Evolutionary conservation across 2,113 vertebrate genomes (phyloP), one percentile per base, ranked within the genome.

Genomic region (Carassius carassius): DNA sequence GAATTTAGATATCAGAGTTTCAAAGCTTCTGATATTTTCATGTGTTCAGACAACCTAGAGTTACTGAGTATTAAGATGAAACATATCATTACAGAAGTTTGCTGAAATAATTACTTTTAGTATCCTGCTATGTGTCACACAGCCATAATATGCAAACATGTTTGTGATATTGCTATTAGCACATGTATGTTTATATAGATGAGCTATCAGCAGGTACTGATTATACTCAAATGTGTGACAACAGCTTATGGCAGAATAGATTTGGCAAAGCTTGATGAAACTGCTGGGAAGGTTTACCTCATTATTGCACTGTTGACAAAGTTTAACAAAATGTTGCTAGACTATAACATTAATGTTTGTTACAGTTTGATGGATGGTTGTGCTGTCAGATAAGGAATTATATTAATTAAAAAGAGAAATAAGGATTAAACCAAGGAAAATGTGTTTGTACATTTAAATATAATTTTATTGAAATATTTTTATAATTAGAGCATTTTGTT

Each of bases 121-220:
- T 23, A 25, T 75, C 23, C 8, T 75, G 14, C 19, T 29, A 16
- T 51, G 47, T 54, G 21, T 63, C 77, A 62, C 19, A 60, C 56
- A 21, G 6, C 6, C 56, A 79, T 9, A 63, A 25, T 16, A 13
- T 63, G 13, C 35, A 11, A 63, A 44, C n/a, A 63, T 41, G n/a
- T n/a, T 25, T 47, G 78, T 63, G 41, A 65, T 67, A 51, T 23
- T 25, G 37, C 32, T 1, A 65, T 81, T 80, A 62, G n/a, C 77
- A 62, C 44, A 10, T 29, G 78, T 4, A 10, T 29, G 78, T 4
- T 49, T 4, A 4, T 44, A 23, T 65, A 47, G 17, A 78, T 78
- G n/a, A 32, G 60, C 7, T 80, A 65, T 80, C 60, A 32, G 14
- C 65, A 21, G 41, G 41, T 49, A 4, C 0, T 23, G 51, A 29